Evolutionary conservation across 92 coral and sea anemone genomes (phyloP), one percentile per base, ranked within the genome.

Genomic region (Galaxea fascicularis): DNA sequence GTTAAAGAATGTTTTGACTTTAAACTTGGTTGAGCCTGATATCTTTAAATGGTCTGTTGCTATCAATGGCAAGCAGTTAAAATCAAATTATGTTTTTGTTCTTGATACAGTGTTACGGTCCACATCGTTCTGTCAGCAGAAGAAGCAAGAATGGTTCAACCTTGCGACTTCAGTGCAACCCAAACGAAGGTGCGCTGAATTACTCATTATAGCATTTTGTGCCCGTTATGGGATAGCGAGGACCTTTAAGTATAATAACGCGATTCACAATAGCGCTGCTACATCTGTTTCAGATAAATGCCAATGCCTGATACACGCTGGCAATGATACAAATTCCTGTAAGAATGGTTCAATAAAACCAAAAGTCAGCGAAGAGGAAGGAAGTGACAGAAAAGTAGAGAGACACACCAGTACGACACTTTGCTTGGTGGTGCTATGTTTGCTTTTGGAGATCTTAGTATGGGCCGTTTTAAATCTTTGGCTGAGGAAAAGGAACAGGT

Each of bases 361-460:
- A 22, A 77, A 39, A 8, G 58, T 60, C 1, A 45, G 17, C 35
- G 71, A 63, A 13, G 35, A 78, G 51, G 35, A 1, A 4, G 20
- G 29, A 49, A 51, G 12, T 14, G 15, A 27, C 25, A 79, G 65
- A 29, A 21, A 52, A 52, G 15, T 74, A 20, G 62, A 17, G 14
- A 79, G n/a, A 12, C 49, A 12, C n/a, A 13, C 4, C 65, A 1
- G 8, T 4, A 20, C 41, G 54, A 53, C 22, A 0, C 30, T 66
- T 52, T 79, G 84, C 52, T 30, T 67, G 31, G 84, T 79, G 46
- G 24, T 67, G 14, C 21, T 71, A 0, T 65, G n/a, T 17, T 35
- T 79, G 76, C 25, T 79, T 10, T 41, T 79, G 31, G 84, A 79
- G 31, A 25, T 79, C 22, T 53, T 66, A 56, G 52, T 53, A 18